Evolutionary conservation across 2,797 vertebrate genomes (phyloP).

Genomic region (Apogon talboti): DNA sequence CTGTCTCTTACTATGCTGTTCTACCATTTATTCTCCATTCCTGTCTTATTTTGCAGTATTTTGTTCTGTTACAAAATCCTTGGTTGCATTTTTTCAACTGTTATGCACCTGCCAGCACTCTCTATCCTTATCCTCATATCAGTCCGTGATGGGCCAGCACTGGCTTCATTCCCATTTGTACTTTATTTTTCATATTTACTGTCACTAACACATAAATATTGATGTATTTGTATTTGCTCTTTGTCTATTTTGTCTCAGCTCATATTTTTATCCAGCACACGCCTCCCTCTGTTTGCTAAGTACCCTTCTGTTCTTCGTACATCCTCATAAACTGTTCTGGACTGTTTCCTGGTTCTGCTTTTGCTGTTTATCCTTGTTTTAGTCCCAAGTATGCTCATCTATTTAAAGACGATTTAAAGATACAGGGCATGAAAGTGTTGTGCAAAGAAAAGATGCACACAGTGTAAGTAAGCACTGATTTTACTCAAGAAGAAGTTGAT

Average conservation of each 20-base stretch:
- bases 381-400: conserved; percentile 12
- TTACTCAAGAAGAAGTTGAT: conserved; percentile 16
- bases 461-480: conserved; percentile 14
- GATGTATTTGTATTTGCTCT: conserved; percentile 17
- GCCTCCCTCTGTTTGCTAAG: conserved; percentile 30
- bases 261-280: conserved; percentile 36
- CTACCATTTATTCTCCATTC: conserved; percentile 8
- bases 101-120: conserved; percentile 48
- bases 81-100: conserved; percentile 27
- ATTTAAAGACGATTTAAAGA: background rate
- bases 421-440: background rate
- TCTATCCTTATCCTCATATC: conserved; percentile 24
- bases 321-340: conserved; percentile 28
- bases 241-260: conserved; percentile 21
- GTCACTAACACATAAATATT: conserved; percentile 29
- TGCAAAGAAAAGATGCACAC: background rate
- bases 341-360: conserved; percentile 12
- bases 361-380: conserved; percentile 22
- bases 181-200: conserved; percentile 28
- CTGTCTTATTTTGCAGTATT: conserved; percentile 24
- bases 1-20: conserved; percentile 18
- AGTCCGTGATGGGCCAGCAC: conserved; percentile 12
- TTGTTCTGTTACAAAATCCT: conserved; percentile 15
- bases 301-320: conserved; percentile 21
- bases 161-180: conserved; percentile 22